These are phyloP conservation scores for Fabriciana adippe DNA, from an alignment of 2,888 invertebrate genomes.

Conservation along the genomic window DNA sequence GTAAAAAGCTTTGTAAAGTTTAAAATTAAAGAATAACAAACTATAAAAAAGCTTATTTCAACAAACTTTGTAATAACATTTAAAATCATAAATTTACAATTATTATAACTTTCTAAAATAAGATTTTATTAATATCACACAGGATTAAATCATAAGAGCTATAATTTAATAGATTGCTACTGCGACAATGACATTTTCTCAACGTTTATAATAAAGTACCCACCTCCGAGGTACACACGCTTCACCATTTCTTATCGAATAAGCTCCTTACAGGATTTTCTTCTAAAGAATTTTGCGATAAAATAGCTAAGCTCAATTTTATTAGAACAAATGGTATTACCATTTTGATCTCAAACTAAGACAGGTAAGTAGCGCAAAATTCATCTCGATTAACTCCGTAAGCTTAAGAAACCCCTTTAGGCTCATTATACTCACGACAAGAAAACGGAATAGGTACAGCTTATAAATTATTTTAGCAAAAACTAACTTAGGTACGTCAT, in stretches of 20 bases:
- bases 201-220: conserved; percentile 21
- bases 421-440: conserved; percentile 9
- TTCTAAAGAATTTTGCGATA: conserved; percentile 29
- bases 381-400: conserved; percentile 9
- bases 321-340: conserved; percentile 26
- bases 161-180: conserved; percentile 23
- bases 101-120: not conserved
- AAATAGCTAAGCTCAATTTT: conserved; percentile 28
- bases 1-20: not conserved
- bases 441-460: not conserved
- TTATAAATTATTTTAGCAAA: not conserved
- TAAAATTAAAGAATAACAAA: too few relatives aligned
- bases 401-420: conserved; percentile 12
- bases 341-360: conserved; percentile 10
- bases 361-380: conserved; percentile 10
- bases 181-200: conserved; percentile 27
- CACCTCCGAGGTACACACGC: conserved; percentile 23
- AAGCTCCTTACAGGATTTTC: conserved; percentile 35
- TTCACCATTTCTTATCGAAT: conserved; percentile 35
- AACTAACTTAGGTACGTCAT: not conserved
- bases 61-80: too few relatives aligned
- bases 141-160: conserved; percentile 11
- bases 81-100: too few relatives aligned
- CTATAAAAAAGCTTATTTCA: too few relatives aligned
- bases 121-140: not conserved